Base-by-base conservation (phyloP, 2,888 invertebrate species). In the Andrena marginata region DNA sequence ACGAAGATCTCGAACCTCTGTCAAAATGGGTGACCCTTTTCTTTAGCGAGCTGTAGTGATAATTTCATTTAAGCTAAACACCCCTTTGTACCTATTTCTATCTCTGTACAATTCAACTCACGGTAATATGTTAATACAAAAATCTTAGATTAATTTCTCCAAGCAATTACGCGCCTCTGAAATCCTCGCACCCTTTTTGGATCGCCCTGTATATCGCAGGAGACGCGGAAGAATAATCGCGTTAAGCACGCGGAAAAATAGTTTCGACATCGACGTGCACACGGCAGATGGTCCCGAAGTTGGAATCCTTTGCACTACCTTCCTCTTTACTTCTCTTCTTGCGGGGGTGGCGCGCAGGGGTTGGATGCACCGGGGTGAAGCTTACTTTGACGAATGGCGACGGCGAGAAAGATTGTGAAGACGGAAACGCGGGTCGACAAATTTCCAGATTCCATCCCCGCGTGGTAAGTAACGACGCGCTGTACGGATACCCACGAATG, bases 371-470 rank as follows among this genome's bases (percentile, higher is more conserved):
- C 42, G 51, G 16, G 56, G 56, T 59, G 35, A 56, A 59, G 69
- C 20, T 10, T 20, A 29, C 26, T 60, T 48, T 49, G 67, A 73
- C 74, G 59, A 33, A 67, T 67, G 20, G n/a, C 48, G 10, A 8
- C 67, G 31, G 33, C 5, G 56, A 31, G n/a, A 42, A 60, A 65
- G 71, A 33, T 60, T 35, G 65, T 59, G 56, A 23, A 59, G 65
- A 71, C 49, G 33, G 64, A 48, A 71, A 65, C 31, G 6, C 71
- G 48, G 23, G 71, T 65, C 70, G 65, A 77, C 71, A 77, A 77
- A 71, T 77, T 77, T 71, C 65, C 60, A 48, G 63, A 13, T 49
- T 59, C 59, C 64, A 23, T 60, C 20, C 48, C 56, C 42, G 68
- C 20, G 7, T 1, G 33, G 33, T 16, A 29, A 8, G 59, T 20